Conservation (phyloP, 2,888 invertebrate species). For the Cecidostiba fungosa region DNA sequence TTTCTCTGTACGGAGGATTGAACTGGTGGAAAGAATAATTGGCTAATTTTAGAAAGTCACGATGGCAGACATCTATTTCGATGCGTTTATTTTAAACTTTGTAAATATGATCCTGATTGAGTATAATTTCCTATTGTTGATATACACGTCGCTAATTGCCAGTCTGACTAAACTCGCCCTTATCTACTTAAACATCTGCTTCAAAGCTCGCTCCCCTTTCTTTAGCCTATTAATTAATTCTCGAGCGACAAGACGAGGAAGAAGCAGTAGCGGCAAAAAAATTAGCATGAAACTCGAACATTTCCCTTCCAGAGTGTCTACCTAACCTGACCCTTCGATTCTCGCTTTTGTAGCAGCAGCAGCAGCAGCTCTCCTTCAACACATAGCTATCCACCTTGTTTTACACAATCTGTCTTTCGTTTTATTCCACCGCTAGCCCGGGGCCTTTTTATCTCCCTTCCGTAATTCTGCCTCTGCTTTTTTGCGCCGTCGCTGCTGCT, state of each 20-base stretch:
- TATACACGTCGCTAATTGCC: background rate
- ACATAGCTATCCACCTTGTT: slow-evolving; percentile 37
- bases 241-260: background rate
- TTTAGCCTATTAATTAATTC: background rate
- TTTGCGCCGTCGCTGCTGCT: slow-evolving; percentile 36
- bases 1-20: background rate
- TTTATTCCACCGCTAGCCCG: slow-evolving; percentile 52
- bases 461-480: slow-evolving; percentile 54
- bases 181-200: background rate
- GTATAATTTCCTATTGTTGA: background rate
- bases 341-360: slow-evolving; percentile 17
- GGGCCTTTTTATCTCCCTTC: slow-evolving; percentile 59
- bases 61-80: background rate
- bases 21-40: background rate
- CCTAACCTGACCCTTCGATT: slow-evolving; percentile 10
- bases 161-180: background rate
- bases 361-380: background rate
- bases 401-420: slow-evolving; percentile 59
- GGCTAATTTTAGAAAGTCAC: background rate
- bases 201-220: background rate
- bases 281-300: slow-evolving; percentile 39
- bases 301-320: background rate
- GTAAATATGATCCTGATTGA: background rate
- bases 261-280: background rate
- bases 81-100: background rate